phyloP scores from a whole-genome alignment of 2,797 vertebrate species.

The Borostomias antarcticus region DNA sequence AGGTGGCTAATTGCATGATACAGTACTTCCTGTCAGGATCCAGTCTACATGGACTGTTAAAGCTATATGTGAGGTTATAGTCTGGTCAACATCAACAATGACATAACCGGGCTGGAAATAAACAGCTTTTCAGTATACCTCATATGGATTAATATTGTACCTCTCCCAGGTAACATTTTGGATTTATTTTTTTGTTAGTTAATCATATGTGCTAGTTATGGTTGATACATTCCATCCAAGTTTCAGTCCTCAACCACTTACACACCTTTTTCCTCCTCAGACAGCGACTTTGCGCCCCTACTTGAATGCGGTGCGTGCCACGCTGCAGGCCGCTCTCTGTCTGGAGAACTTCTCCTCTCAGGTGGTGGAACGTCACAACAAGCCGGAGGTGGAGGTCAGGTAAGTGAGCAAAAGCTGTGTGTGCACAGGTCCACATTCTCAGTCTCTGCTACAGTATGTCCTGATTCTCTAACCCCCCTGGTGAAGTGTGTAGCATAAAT shows the following conservation, averaged over 20 bases:
- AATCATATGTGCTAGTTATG: too few relatives aligned
- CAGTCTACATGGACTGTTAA: neutral
- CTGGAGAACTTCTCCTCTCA: conserved; percentile 99
- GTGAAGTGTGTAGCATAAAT: neutral
- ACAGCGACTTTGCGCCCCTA: conserved; percentile 97
- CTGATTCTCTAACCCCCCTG: too few relatives aligned
- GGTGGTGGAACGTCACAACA: conserved; percentile 98
- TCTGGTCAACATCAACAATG: too few relatives aligned
- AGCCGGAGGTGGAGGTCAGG: conserved; percentile 98
- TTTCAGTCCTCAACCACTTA: neutral
- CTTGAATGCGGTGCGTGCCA: conserved; percentile 94
- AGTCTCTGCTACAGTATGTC: too few relatives aligned
- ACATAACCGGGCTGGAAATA: neutral
- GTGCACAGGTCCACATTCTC: neutral
- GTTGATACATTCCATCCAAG: neutral
- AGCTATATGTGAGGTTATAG: too few relatives aligned
- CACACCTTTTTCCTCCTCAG: too few relatives aligned
- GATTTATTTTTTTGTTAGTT: too few relatives aligned
- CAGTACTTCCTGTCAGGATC: neutral
- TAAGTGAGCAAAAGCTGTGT: conserved; percentile 72
- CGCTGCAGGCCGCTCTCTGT: conserved; percentile 94
- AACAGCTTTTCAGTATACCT: too few relatives aligned
- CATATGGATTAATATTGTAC: too few relatives aligned
- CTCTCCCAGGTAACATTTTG: too few relatives aligned
- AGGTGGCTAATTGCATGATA: neutral